Percentiles rank a stretch among this genome's conserved stretches.
phyloP scores from a whole-genome alignment of 2,113 vertebrate genomes.

The Apaloderma vittatum region DNA sequence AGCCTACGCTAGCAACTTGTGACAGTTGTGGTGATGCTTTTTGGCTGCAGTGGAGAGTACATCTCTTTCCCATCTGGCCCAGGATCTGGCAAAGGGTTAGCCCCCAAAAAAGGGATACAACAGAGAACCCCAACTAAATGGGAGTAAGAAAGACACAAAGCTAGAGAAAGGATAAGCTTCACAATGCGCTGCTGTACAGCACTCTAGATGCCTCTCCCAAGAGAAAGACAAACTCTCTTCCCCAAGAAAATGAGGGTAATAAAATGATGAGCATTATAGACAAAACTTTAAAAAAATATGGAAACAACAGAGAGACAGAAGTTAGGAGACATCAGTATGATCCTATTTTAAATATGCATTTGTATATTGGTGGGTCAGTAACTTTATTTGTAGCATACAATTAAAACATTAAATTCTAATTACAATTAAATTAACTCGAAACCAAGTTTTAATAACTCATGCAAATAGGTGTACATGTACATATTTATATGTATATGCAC shows the following conservation, averaged over 20 bases:
- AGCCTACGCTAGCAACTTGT: background rate
- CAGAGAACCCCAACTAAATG: slow-evolving; percentile 4
- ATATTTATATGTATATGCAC: background rate
- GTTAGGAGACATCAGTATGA: background rate
- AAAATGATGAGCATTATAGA: background rate
- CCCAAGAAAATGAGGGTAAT: background rate
- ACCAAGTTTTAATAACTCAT: background rate
- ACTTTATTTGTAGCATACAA: background rate
- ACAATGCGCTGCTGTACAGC: background rate
- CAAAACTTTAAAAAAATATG: background rate
- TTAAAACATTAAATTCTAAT: background rate
- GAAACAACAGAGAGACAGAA: background rate
- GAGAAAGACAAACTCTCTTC: background rate
- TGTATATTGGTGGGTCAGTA: background rate
- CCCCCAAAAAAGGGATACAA: slow-evolving; percentile 35
- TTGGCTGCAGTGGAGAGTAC: slow-evolving; percentile 43
- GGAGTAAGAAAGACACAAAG: slow-evolving; percentile 33
- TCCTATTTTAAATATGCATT: background rate
- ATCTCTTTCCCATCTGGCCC: slow-evolving; percentile 68
- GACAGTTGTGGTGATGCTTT: slow-evolving; percentile 42
- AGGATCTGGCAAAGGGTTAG: slow-evolving; percentile 29
- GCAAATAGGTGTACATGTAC: too few species aligned
- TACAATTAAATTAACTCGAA: background rate
- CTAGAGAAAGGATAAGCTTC: background rate
- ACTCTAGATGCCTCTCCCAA: background rate